Evolutionary conservation across 2,797 vertebrate species (phyloP).

Genomic region (Molothrus ater): DNA sequence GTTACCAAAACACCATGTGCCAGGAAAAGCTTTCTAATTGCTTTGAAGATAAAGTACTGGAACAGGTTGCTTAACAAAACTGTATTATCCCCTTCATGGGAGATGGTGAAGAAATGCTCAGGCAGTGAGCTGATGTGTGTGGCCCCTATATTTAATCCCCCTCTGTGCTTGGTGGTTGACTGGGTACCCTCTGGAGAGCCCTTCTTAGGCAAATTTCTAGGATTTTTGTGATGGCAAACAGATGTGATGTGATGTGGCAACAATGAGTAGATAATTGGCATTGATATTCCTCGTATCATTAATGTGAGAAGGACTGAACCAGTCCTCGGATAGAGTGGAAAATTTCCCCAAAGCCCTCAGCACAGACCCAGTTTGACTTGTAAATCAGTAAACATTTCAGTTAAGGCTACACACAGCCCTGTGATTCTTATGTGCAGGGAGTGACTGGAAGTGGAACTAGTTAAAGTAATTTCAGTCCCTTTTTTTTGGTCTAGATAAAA

Average conservation of each 20-base stretch:
- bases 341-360: background rate
- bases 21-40: background rate
- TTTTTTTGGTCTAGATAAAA: background rate
- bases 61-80: conserved; percentile 7
- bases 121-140: background rate
- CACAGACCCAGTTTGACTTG: background rate
- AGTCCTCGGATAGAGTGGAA: background rate
- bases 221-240: background rate
- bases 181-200: background rate
- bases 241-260: background rate
- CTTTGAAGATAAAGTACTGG: background rate
- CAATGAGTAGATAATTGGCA: background rate
- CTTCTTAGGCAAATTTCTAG: background rate
- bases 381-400: background rate
- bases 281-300: background rate
- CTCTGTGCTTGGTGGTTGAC: rapidly evolving
- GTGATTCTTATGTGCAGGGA: background rate
- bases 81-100: background rate
- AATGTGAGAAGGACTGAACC: background rate
- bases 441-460: background rate
- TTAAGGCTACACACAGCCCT: background rate
- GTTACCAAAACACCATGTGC: background rate
- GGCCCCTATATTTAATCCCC: background rate
- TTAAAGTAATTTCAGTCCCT: background rate
- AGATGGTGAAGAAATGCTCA: background rate